Percentiles rank a stretch among this genome's conserved stretches.
phyloP scores from a whole-genome alignment of 2,113 vertebrate genomes.

The Callaeas wilsoni region DNA sequence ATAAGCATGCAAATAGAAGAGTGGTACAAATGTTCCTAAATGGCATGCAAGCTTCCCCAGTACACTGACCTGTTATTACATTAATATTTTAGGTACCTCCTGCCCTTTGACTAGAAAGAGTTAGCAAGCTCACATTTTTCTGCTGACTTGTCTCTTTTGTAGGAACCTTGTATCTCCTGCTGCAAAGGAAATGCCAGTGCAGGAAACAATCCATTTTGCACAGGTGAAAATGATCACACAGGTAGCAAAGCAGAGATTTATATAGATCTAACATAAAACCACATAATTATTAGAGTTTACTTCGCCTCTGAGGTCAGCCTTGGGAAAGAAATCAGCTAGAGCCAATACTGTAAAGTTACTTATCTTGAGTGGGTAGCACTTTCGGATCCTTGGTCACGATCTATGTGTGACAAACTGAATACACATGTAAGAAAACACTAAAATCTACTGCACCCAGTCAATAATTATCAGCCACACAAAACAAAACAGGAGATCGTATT shows the following conservation, averaged over 20 bases:
- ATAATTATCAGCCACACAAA: conserved; percentile 64
- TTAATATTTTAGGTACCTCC: background rate
- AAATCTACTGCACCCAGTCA: conserved; percentile 45
- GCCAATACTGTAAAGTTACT: background rate
- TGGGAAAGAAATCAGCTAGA: background rate
- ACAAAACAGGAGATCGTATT: conserved; percentile 22
- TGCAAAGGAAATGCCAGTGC: background rate
- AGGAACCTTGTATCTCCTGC: background rate
- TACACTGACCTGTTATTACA: background rate
- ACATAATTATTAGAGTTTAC: conserved; percentile 10
- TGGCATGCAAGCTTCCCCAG: background rate
- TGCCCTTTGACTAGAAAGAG: background rate
- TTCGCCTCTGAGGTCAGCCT: conserved; percentile 5
- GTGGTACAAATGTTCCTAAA: background rate
- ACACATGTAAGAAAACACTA: conserved; percentile 36
- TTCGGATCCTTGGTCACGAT: conserved; percentile 52
- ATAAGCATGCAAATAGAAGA: background rate
- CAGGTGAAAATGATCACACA: conserved; percentile 14
- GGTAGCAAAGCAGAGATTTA: conserved; percentile 13
- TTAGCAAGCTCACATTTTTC: background rate
- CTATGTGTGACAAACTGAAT: conserved; percentile 49
- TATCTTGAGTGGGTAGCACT: conserved; percentile 42
- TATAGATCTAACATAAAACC: background rate
- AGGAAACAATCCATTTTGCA: conserved; percentile 6
- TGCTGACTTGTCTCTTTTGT: background rate